phyloP scores from a whole-genome alignment of 2,888 invertebrate genomes.

The Cheilosia soror region DNA sequence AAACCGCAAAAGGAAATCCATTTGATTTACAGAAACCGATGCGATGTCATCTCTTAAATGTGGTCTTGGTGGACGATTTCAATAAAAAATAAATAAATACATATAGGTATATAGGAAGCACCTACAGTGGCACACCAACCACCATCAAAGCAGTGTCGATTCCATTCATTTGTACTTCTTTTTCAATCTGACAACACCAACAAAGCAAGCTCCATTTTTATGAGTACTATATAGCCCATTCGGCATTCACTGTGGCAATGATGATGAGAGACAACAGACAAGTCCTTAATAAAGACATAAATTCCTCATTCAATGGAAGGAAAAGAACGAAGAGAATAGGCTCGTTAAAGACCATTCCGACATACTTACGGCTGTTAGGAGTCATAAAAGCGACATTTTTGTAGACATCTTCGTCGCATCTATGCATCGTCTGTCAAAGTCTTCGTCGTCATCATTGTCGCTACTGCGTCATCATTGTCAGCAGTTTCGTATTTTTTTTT shows the following conservation, averaged over 20 bases:
- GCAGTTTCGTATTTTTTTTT: constrained; percentile 22
- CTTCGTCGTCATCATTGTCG: constrained; percentile 39
- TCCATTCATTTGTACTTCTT: constrained; percentile 51
- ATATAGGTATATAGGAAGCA: neutral
- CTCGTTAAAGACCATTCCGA: constrained; percentile 64
- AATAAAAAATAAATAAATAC: constrained; percentile 58
- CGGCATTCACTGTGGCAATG: constrained; percentile 2
- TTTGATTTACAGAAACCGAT: constrained; percentile 3
- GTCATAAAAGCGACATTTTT: constrained; percentile 62
- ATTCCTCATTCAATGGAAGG: constrained; percentile 9
- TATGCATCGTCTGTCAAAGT: constrained; percentile 70
- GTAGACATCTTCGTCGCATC: constrained; percentile 36
- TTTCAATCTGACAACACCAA: constrained; percentile 13
- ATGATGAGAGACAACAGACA: constrained; percentile 36
- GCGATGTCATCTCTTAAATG: constrained; percentile 33
- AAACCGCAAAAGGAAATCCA: constrained; percentile 28
- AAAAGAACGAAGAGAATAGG: constrained; percentile 14
- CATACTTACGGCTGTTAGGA: constrained; percentile 63
- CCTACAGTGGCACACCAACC: constrained; percentile 38
- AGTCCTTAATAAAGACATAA: constrained; percentile 50
- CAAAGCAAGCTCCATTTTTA: constrained; percentile 19
- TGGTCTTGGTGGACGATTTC: constrained; percentile 54
- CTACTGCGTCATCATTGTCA: constrained; percentile 63
- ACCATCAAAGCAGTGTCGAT: constrained; percentile 32
- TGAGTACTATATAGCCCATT: constrained; percentile 2